A percentile compares a stretch with the other conserved stretches of the same genome.
Conservation (phyloP, 2,888 invertebrate genomes). For the Hesperia comma region DNA sequence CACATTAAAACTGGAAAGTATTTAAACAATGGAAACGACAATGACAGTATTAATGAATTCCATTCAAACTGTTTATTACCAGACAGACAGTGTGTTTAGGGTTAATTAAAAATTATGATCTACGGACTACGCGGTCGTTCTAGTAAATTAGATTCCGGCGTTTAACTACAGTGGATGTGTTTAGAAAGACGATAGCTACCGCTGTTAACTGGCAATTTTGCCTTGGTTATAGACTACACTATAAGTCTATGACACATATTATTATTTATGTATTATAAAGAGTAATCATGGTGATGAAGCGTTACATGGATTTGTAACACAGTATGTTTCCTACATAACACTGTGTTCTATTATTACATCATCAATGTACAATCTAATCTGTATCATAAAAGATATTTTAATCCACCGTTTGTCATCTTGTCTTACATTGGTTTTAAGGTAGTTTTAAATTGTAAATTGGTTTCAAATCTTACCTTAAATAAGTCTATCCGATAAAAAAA, state of each 20-base stretch:
- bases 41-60: not conserved
- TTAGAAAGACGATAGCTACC: not conserved
- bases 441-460: no score
- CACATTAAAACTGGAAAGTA: not conserved
- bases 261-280: no score
- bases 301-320: not conserved
- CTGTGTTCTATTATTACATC: no score
- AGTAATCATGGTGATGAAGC: not conserved
- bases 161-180: constrained; percentile 2
- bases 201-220: not conserved
- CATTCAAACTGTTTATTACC: constrained; percentile 1
- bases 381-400: no score
- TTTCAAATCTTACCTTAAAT: no score
- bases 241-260: not conserved
- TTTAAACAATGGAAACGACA: not conserved
- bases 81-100: constrained; percentile 6
- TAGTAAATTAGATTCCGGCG: constrained; percentile 3
- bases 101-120: constrained; percentile 19
- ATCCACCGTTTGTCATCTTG: no score
- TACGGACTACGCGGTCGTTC: constrained; percentile 7
- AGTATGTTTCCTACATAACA: no score
- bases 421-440: no score
- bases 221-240: not conserved
- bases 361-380: no score
- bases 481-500: no score